Conservation (phyloP, 2,797 vertebrate genomes). For the Smutsia gigantea region DNA sequence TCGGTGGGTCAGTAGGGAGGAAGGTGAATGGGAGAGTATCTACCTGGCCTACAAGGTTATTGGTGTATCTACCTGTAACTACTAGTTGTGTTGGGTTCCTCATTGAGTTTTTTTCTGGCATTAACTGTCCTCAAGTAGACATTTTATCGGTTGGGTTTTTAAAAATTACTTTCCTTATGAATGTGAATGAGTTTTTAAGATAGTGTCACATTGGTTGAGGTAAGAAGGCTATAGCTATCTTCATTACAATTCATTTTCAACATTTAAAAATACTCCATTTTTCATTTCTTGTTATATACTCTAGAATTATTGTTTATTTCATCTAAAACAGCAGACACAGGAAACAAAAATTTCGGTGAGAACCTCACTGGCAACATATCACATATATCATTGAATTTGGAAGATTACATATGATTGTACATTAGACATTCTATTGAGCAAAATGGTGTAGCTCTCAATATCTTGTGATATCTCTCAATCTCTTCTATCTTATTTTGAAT, state of each 20-base stretch:
- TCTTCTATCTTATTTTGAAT: neutral
- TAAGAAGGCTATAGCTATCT: neutral
- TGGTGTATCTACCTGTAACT: neutral
- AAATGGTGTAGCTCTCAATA: neutral
- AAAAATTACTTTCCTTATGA: neutral
- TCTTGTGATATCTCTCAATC: too few species aligned
- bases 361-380: neutral
- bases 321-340: neutral
- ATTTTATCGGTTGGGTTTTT: neutral
- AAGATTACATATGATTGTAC: neutral
- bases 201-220: neutral
- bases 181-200: neutral
- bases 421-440: neutral
- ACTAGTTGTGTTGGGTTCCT: too few species aligned
- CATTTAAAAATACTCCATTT: neutral
- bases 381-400: neutral
- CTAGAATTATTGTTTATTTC: neutral
- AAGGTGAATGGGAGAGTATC: neutral
- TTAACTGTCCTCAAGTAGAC: neutral
- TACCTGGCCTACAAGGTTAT: neutral
- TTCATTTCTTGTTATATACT: neutral
- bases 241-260: neutral
- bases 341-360: neutral
- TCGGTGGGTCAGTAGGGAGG: neutral
- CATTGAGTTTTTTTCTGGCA: neutral